phyloP scores from a whole-genome alignment of 2,888 invertebrate species.

The Heliconius erato region DNA sequence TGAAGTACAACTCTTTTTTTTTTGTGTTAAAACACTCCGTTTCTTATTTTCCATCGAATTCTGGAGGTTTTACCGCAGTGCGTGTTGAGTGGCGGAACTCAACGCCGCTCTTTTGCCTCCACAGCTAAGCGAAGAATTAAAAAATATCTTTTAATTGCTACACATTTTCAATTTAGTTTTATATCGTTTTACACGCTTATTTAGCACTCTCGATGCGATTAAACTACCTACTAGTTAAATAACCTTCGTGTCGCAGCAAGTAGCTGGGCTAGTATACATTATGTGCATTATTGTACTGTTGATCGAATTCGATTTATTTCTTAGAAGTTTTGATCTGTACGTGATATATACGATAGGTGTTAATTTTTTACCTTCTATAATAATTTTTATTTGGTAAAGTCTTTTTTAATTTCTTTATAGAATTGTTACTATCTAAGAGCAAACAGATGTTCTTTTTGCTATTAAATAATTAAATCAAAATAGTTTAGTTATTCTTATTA shows the following conservation, averaged over 20 bases:
- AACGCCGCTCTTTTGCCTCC: background rate
- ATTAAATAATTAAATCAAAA: too few relatives aligned
- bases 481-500: too few relatives aligned
- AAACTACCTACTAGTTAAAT: slow-evolving; percentile 13
- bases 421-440: background rate
- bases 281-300: slow-evolving; percentile 32
- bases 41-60: too few relatives aligned
- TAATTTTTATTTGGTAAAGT: background rate
- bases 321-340: slow-evolving; percentile 20
- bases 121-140: too few relatives aligned
- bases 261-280: slow-evolving; percentile 9
- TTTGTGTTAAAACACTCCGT: too few relatives aligned
- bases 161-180: background rate
- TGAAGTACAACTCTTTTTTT: too few relatives aligned
- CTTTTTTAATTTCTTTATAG: background rate
- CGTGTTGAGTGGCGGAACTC: too few relatives aligned
- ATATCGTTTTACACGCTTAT: background rate
- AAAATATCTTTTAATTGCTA: background rate
- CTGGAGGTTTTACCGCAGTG: too few relatives aligned
- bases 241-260: slow-evolving; percentile 38
- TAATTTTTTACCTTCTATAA: background rate
- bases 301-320: slow-evolving; percentile 30
- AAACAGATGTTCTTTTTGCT: too few relatives aligned
- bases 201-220: background rate
- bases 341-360: background rate